phyloP scores from a whole-genome alignment of 2,888 invertebrate species.

The Pyrochroa serraticornis region DNA sequence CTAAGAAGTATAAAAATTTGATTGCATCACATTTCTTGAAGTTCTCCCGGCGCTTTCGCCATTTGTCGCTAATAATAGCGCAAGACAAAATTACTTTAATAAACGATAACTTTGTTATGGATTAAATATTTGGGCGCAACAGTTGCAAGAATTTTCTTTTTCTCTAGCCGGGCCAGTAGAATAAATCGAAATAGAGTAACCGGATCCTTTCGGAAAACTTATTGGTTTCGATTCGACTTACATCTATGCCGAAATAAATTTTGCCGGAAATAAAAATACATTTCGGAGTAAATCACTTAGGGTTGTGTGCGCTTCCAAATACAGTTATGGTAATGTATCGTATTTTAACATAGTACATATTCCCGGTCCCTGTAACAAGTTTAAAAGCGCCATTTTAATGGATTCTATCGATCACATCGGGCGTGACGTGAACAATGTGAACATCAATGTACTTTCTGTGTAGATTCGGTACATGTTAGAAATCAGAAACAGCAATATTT shows the following conservation, averaged over 20 bases:
- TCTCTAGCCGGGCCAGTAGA: not conserved
- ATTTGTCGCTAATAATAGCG: too few species aligned
- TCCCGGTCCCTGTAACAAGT: slow-evolving; percentile 10
- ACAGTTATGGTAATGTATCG: slow-evolving; percentile 15
- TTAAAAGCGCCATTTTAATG: slow-evolving; percentile 23
- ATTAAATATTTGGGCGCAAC: not conserved
- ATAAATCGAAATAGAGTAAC: not conserved
- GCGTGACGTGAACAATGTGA: slow-evolving; percentile 7
- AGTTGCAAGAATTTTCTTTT: not conserved
- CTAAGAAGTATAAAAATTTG: too few species aligned
- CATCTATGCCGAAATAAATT: not conserved
- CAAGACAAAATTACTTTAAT: too few species aligned
- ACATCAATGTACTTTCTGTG: slow-evolving; percentile 3
- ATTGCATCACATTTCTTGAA: too few species aligned
- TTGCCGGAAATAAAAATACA: not conserved
- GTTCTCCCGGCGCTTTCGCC: too few species aligned
- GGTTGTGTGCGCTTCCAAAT: not conserved
- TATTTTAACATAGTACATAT: slow-evolving; percentile 13
- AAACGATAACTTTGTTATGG: not conserved
- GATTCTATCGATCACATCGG: slow-evolving; percentile 23
- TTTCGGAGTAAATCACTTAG: not conserved
- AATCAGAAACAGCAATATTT: slow-evolving; percentile 23
- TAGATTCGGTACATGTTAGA: not conserved
- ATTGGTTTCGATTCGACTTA: not conserved
- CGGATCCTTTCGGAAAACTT: too few species aligned